Conservation (phyloP, 2,888 invertebrate genomes). For the Carabus problematicus region DNA sequence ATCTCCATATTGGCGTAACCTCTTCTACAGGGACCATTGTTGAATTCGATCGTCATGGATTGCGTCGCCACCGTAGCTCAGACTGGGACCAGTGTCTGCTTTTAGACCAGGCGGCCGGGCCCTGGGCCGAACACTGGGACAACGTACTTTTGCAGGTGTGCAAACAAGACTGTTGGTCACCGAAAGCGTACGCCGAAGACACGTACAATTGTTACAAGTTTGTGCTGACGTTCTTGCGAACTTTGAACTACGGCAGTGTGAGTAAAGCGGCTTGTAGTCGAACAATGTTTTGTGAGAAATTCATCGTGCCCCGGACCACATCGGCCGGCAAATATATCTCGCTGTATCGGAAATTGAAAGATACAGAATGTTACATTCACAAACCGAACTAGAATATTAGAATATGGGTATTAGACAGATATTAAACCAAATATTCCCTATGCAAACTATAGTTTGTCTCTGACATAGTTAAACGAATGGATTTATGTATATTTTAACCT, state of each 20-base stretch:
- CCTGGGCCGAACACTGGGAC: slow-evolving; percentile 76
- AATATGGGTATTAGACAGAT: too few relatives aligned
- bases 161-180: slow-evolving; percentile 69
- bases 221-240: slow-evolving; percentile 79
- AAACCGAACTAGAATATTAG: slow-evolving; percentile 42
- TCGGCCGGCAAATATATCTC: slow-evolving; percentile 86
- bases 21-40: slow-evolving; percentile 80
- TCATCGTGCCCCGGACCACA: slow-evolving; percentile 81
- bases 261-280: slow-evolving; percentile 72
- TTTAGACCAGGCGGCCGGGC: slow-evolving; percentile 71
- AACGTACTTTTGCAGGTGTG: slow-evolving; percentile 68
- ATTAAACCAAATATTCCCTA: too few relatives aligned
- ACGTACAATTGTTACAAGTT: slow-evolving; percentile 87
- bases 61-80: slow-evolving; percentile 63
- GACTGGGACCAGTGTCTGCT: slow-evolving; percentile 75
- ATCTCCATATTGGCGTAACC: slow-evolving; percentile 91
- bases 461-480: too few relatives aligned
- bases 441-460: too few relatives aligned
- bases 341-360: slow-evolving; percentile 75
- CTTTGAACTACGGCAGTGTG: slow-evolving; percentile 73
- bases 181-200: slow-evolving; percentile 75
- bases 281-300: slow-evolving; percentile 79
- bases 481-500: too few relatives aligned
- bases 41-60: slow-evolving; percentile 84
- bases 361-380: slow-evolving; percentile 63